Evolutionary conservation across 2,113 vertebrate genomes (phyloP).

Genomic region (Pterocles orientalis): DNA sequence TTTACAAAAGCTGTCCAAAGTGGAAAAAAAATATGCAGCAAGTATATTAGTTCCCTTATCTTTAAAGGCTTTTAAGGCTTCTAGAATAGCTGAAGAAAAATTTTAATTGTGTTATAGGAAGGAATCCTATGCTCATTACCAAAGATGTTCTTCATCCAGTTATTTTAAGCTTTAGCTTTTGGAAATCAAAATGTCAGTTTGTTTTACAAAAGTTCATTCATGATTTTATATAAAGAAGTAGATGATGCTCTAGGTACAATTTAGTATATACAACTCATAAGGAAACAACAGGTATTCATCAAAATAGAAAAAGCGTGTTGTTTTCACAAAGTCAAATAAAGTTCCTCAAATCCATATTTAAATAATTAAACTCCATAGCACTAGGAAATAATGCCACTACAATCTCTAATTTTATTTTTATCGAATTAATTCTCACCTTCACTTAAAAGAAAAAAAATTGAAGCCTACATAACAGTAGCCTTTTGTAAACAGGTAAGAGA

Average conservation of each 20-base stretch:
- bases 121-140: neutral
- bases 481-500: neutral
- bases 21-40: neutral
- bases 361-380: neutral
- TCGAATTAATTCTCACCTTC: neutral
- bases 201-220: neutral
- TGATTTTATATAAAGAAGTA: neutral
- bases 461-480: neutral
- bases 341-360: neutral
- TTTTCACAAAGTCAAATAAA: neutral
- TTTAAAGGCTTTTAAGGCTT: neutral
- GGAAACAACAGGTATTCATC: neutral
- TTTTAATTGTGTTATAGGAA: neutral
- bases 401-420: neutral
- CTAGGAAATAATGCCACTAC: neutral
- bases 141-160: neutral
- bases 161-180: neutral
- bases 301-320: neutral
- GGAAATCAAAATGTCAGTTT: neutral
- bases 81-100: neutral
- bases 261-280: neutral
- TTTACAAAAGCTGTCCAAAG: neutral
- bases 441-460: neutral
- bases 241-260: neutral
- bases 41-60: neutral